A percentile compares a stretch with the other conserved stretches of the same genome.
Evolutionary conservation across 1,140 invertebrate species (phyloP).

Genomic region (Steinernema khuongi): DNA sequence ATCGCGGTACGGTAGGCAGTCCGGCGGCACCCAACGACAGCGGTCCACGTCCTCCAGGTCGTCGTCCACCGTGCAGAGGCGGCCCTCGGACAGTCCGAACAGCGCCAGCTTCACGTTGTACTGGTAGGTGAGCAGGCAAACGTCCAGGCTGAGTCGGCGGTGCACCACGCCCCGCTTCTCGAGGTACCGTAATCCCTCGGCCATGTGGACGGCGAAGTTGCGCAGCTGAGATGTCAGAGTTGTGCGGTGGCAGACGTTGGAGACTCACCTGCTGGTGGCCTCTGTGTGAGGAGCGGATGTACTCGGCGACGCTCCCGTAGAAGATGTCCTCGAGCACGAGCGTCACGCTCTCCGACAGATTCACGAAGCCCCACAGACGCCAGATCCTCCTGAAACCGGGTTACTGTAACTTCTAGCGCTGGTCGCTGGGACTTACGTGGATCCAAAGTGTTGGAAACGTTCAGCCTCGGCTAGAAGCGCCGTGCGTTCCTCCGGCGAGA

Average conservation of each 20-base stretch:
- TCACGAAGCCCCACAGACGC: background rate
- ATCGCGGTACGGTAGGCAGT: background rate
- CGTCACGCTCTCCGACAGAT: background rate
- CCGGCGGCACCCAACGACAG: background rate
- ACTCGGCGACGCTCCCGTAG: slow-evolving; percentile 4
- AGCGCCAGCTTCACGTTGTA: background rate
- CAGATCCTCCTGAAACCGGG: background rate
- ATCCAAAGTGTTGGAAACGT: background rate
- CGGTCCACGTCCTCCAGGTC: background rate
- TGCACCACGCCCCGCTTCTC: background rate
- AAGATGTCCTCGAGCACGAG: slow-evolving; percentile 12
- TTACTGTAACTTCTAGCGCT: background rate
- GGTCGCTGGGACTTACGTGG: background rate
- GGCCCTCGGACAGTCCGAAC: background rate
- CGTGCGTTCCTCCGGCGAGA: background rate
- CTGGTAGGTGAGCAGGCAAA: background rate
- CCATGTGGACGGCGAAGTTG: background rate
- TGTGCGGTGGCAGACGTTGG: background rate
- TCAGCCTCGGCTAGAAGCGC: background rate
- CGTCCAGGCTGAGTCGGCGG: background rate
- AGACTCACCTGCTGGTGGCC: background rate
- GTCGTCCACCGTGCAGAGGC: background rate
- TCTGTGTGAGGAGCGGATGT: background rate
- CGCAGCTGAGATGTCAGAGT: background rate
- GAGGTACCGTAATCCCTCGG: background rate